Evolutionary conservation across 1,140 invertebrate species (phyloP).

Genomic region (Atopsyche davidsoni): DNA sequence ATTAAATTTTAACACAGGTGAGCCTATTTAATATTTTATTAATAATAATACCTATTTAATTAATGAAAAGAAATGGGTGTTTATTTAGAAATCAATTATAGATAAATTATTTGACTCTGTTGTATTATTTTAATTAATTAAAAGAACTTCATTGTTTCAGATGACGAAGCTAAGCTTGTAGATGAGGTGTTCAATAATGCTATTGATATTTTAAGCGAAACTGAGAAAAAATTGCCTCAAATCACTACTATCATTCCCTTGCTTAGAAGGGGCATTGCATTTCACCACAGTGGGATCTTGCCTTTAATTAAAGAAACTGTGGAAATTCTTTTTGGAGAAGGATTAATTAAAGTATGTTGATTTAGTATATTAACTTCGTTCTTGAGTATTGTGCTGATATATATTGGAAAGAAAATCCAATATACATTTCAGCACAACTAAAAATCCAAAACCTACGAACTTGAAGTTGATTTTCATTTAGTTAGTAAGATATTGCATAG

Average conservation of each 20-base stretch:
- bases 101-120: too few relatives aligned
- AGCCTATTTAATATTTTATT: too few relatives aligned
- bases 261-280: slow-evolving; percentile 93
- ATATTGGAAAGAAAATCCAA: too few relatives aligned
- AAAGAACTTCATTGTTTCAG: slow-evolving; percentile 36
- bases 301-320: slow-evolving; percentile 98
- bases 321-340: slow-evolving; percentile 97
- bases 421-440: too few relatives aligned
- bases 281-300: slow-evolving; percentile 94
- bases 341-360: slow-evolving; percentile 58
- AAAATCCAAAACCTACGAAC: too few relatives aligned
- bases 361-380: slow-evolving; percentile 1
- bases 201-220: slow-evolving; percentile 90
- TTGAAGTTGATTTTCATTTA: too few relatives aligned
- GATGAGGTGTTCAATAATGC: slow-evolving; percentile 98
- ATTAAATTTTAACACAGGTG: slow-evolving; percentile 89
- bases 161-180: slow-evolving; percentile 88
- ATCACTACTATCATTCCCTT: slow-evolving; percentile 92
- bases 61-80: too few relatives aligned
- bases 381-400: too few relatives aligned
- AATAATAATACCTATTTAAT: too few relatives aligned
- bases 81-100: too few relatives aligned
- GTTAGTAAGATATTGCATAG: not conserved
- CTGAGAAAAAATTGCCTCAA: slow-evolving; percentile 92
- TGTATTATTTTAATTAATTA: too few relatives aligned